phyloP scores from a whole-genome alignment of 23 tunicate species.

The Halocynthia roretzi region DNA sequence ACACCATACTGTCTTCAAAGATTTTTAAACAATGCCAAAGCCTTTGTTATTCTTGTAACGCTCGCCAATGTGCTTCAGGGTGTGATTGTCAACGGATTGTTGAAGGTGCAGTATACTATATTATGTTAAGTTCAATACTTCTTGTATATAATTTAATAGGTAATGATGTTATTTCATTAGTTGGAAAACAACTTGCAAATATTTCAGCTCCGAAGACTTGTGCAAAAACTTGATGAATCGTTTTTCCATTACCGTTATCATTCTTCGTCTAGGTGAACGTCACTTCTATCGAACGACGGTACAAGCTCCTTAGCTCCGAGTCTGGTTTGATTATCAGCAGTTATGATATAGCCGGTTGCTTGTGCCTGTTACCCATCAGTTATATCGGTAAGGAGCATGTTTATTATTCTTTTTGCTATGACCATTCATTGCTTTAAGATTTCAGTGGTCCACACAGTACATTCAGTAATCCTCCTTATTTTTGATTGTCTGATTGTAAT shows the following conservation, averaged over 20 bases:
- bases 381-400: slow-evolving; percentile 53
- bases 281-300: slow-evolving; percentile 72
- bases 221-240: neutral
- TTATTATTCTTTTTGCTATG: neutral
- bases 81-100: slow-evolving; percentile 54
- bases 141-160: no score
- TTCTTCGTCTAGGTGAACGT: slow-evolving; percentile 53
- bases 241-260: neutral
- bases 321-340: slow-evolving; percentile 79
- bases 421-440: no score
- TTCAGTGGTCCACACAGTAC: no score
- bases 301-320: slow-evolving; percentile 56
- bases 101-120: slow-evolving; percentile 33
- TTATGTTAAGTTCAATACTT: neutral
- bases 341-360: slow-evolving; percentile 88
- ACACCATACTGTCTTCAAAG: slow-evolving; percentile 50
- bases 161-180: no score
- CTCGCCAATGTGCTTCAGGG: slow-evolving; percentile 75
- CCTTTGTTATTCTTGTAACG: slow-evolving; percentile 58
- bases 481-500: no score
- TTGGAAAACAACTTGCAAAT: no score
- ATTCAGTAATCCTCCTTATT: no score
- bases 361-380: slow-evolving; percentile 67
- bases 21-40: slow-evolving; percentile 67
- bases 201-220: neutral